Evolutionary conservation across 1,140 invertebrate genomes (phyloP).

Genomic region (Drosophila biarmipes): DNA sequence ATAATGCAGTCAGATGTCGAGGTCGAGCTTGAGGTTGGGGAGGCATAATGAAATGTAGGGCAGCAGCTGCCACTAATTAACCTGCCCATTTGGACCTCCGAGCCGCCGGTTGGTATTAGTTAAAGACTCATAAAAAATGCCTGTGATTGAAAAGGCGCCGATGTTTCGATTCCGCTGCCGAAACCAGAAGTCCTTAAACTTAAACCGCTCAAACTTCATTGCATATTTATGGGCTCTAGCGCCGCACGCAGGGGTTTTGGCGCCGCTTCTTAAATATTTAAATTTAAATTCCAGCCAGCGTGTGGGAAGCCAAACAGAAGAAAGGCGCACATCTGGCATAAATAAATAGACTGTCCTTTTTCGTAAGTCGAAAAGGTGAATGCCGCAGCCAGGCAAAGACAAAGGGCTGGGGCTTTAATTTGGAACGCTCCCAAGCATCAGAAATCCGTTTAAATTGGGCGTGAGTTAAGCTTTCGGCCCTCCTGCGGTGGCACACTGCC

Average conservation of each 20-base stretch:
- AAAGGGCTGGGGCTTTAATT: constrained; percentile 9
- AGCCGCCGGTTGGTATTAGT: constrained; percentile 44
- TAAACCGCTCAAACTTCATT: constrained; percentile 61
- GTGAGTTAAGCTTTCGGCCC: constrained; percentile 17
- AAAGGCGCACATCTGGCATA: constrained; percentile 68
- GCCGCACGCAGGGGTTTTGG: constrained; percentile 40
- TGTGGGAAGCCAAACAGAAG: constrained; percentile 33
- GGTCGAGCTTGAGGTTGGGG: constrained; percentile 21
- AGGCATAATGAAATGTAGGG: constrained; percentile 47
- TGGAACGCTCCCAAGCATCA: constrained; percentile 22
- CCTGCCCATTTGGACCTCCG: constrained; percentile 51
- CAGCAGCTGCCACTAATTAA: constrained; percentile 74
- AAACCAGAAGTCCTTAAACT: not conserved
- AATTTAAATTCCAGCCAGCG: constrained; percentile 66
- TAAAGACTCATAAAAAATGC: constrained; percentile 69
- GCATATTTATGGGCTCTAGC: constrained; percentile 67
- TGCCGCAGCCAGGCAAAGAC: constrained; percentile 7
- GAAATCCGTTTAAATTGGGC: constrained; percentile 43
- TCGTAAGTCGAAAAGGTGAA: constrained; percentile 24
- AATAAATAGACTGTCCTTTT: constrained; percentile 64
- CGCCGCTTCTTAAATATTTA: constrained; percentile 77
- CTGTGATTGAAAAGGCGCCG: constrained; percentile 16
- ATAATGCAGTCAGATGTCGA: constrained; percentile 42
- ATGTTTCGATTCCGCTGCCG: not conserved
- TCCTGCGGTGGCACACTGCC: constrained; percentile 8